Evolutionary conservation across 2,797 vertebrate species (phyloP).

Genomic region (Centroberyx gerrardi): DNA sequence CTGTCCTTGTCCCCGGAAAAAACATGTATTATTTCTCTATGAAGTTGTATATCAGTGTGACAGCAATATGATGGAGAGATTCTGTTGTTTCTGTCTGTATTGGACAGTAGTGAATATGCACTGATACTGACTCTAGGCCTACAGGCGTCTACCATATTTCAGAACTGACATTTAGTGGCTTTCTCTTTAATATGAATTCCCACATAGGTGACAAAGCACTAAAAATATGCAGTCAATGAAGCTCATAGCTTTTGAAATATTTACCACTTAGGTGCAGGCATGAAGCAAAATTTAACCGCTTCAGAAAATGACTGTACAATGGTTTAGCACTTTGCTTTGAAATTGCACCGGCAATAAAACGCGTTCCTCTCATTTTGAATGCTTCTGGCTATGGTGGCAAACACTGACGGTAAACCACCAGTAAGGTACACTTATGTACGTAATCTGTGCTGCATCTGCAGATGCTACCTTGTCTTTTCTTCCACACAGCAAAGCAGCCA

Average conservation of each 20-base stretch:
- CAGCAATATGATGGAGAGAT: background rate
- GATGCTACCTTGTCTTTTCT: conserved; percentile 6
- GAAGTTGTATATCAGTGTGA: background rate
- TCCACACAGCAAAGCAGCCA: conserved; percentile 11
- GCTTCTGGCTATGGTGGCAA: background rate
- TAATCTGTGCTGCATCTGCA: conserved; percentile 22
- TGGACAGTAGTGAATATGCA: background rate
- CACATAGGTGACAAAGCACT: background rate
- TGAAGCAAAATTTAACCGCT: background rate
- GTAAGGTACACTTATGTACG: background rate
- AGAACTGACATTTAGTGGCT: background rate
- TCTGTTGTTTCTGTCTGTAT: background rate
- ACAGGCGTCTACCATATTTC: conserved; percentile 1
- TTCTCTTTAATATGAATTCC: background rate
- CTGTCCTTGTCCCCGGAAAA: too few relatives aligned
- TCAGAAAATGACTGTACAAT: background rate
- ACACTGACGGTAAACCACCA: background rate
- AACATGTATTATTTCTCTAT: background rate
- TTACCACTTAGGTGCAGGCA: background rate
- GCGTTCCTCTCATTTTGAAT: conserved; percentile 1
- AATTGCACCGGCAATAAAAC: background rate
- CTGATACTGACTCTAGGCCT: background rate
- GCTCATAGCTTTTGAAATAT: background rate
- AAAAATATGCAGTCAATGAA: background rate
- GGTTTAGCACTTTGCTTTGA: background rate